Evolutionary conservation across 2,113 vertebrate species (phyloP), one percentile per base, ranked within the genome.

Genomic region (Peromyscus leucopus): DNA sequence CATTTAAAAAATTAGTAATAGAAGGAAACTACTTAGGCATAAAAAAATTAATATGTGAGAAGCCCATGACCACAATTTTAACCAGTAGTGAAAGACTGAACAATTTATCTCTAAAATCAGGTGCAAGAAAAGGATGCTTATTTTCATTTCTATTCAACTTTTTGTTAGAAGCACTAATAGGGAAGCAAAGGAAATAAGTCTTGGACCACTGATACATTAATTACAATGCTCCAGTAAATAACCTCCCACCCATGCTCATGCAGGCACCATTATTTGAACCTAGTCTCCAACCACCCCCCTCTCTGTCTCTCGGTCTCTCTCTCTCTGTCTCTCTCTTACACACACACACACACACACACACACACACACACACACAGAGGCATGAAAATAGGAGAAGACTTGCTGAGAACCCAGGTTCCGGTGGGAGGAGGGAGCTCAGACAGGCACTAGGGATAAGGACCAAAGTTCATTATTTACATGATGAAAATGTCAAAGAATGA

Each of bases 381-480:
- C 10, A 83, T 22, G n/a, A 10, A 74, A 82, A 11, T 36, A 55
- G 51, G 9, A 42, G 15, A 2, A 83, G 55, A 83, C 19, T 61
- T 39, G 0, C 12, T 61, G 21, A 28, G 57, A 61, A 61, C 21
- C n/a, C 0, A 2, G 0, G 0, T 61, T 83, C 12, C 21, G 39
- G 5, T 11, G 28, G 80, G 36, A 83, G n/a, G 36, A 26, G 57
- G 22, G 12, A 61, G 57, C 39, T 39, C 61, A 39, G 57, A 39
- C 36, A 42, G 22, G 12, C 26, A 22, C n/a, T n/a, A 13, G 22
- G 36, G 6, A 16, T 13, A 84, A 63, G n/a, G 24, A 61, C n/a
- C 6, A 61, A 61, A 24, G 1, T 84, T 61, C n/a, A 16, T 42
- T 63, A 84, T 42, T 24, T 17, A 28, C 33, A 63, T 63, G 57